phyloP scores from a whole-genome alignment of 2,797 vertebrate genomes.

The Carduelis carduelis region DNA sequence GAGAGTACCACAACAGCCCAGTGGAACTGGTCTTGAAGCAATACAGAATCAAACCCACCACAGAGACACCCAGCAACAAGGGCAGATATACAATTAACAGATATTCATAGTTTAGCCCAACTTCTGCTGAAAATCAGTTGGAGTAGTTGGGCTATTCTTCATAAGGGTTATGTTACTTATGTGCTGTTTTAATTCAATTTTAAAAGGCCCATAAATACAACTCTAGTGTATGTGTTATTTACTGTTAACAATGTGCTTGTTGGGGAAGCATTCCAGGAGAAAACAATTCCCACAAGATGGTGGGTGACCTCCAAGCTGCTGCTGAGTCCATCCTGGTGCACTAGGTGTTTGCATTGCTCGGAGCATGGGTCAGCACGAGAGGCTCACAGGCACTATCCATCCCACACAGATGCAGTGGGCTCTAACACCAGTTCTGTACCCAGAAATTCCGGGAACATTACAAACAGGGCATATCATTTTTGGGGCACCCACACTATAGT shows the following conservation, averaged over 20 bases:
- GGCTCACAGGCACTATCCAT: background rate
- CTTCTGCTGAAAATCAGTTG: background rate
- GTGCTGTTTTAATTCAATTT: background rate
- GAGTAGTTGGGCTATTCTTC: background rate
- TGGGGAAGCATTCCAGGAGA: background rate
- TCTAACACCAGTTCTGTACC: background rate
- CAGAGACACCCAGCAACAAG: background rate
- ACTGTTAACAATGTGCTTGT: background rate
- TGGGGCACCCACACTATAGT: background rate
- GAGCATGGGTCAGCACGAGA: background rate
- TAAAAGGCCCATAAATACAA: background rate
- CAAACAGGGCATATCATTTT: background rate
- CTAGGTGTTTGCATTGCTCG: background rate
- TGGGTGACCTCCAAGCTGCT: background rate
- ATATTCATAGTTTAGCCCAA: background rate
- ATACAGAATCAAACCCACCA: background rate
- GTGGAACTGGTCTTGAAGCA: background rate
- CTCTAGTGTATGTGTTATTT: background rate
- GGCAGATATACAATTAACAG: background rate
- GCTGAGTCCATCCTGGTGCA: background rate
- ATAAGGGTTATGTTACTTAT: background rate
- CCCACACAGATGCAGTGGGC: accelerated
- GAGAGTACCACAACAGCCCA: background rate
- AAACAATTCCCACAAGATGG: background rate
- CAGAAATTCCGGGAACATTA: background rate